These are phyloP conservation scores for Rhabditoides inermis DNA, from an alignment of 2,888 invertebrate species.

Conservation along the genomic window DNA sequence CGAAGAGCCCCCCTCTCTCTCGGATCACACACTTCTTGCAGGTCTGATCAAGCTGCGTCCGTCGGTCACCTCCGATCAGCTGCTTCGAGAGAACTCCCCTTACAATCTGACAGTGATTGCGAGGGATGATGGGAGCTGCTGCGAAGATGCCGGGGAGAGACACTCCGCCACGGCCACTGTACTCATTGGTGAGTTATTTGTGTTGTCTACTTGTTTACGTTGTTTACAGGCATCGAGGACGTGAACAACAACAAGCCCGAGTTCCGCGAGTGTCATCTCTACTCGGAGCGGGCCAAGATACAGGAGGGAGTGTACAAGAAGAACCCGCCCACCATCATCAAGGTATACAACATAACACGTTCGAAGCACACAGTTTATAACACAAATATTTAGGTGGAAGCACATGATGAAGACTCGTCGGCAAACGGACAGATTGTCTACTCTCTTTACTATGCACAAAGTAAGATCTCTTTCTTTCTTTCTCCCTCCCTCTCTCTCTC, in stretches of 20 bases:
- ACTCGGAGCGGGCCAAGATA: conserved; percentile 65
- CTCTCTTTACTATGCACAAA: conserved; percentile 45
- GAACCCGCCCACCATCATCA: conserved; percentile 65
- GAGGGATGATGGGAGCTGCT: conserved; percentile 92
- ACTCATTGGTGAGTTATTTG: conserved; percentile 21
- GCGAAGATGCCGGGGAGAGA: conserved; percentile 54
- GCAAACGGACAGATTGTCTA: conserved; percentile 49
- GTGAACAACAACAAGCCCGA: conserved; percentile 56
- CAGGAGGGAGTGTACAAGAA: conserved; percentile 69
- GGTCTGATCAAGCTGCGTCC: conserved; percentile 52
- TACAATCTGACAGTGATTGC: conserved; percentile 80
- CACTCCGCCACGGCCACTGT: conserved; percentile 39
- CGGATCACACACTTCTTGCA: conserved; percentile 5
- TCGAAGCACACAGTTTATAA: conserved; percentile 22
- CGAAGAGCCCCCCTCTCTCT: no score
- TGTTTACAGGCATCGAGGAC: conserved; percentile 52
- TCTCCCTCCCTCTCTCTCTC: neutral
- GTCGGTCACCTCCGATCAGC: conserved; percentile 44
- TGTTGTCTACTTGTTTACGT: no score
- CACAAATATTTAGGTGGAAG: conserved; percentile 12
- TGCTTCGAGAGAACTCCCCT: conserved; percentile 28
- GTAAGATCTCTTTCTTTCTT: conserved; percentile 18
- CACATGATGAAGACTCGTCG: conserved; percentile 53
- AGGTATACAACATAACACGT: conserved; percentile 56
- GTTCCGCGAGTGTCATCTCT: conserved; percentile 69